Conservation (phyloP, 2,888 invertebrate species). For the Selenia dentaria region DNA sequence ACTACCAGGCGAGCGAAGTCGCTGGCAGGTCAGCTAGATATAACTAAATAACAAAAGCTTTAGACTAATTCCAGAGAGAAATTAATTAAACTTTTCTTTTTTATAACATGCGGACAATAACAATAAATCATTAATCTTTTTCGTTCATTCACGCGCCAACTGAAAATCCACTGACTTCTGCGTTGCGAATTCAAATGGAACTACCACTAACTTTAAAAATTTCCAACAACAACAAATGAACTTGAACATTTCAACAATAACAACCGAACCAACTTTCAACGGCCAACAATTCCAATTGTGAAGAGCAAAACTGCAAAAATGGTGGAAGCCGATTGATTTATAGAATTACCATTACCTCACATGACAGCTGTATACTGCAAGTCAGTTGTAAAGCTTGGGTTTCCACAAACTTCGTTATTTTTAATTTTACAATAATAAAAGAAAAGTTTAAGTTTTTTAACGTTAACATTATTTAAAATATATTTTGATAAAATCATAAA, state of each 20-base stretch:
- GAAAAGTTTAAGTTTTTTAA: too few relatives aligned
- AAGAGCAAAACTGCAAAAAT: conserved; percentile 31
- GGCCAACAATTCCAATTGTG: conserved; percentile 16
- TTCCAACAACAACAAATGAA: conserved; percentile 3
- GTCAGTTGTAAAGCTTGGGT: neutral
- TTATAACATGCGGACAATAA: too few relatives aligned
- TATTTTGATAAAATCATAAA: too few relatives aligned
- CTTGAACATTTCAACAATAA: conserved; percentile 13
- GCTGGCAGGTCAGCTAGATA: too few relatives aligned
- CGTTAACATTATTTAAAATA: too few relatives aligned
- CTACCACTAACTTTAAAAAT: neutral
- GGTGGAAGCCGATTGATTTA: conserved; percentile 60
- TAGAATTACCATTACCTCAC: conserved; percentile 56
- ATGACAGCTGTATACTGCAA: conserved; percentile 13
- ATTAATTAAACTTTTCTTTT: too few relatives aligned
- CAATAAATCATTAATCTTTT: too few relatives aligned
- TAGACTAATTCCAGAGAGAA: too few relatives aligned
- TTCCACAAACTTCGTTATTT: too few relatives aligned
- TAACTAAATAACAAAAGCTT: too few relatives aligned
- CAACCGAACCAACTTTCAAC: conserved; percentile 7
- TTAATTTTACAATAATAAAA: too few relatives aligned
- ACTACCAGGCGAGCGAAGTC: too few relatives aligned
- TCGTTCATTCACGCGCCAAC: neutral
- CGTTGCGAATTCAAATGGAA: conserved; percentile 6
- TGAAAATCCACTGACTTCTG: conserved; percentile 7